phyloP scores from a whole-genome alignment of 1,140 invertebrate species.

The Neotoxoptera formosana region DNA sequence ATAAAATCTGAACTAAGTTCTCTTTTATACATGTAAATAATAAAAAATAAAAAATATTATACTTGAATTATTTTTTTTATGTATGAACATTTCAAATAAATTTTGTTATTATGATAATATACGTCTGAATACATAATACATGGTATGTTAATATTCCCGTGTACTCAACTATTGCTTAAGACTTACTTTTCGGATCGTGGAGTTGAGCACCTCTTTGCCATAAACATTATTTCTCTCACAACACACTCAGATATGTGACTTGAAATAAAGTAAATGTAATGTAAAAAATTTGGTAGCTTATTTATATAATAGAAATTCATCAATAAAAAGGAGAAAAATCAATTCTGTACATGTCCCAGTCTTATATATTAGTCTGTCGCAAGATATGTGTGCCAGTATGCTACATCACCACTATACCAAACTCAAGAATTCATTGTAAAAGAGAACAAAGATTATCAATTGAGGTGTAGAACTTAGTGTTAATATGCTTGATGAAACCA shows the following conservation, averaged over 20 bases:
- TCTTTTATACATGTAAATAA: slow-evolving; percentile 37
- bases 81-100: background rate
- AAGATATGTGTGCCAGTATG: too few relatives aligned
- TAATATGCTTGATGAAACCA: background rate
- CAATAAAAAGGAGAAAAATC: background rate
- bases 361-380: too few relatives aligned
- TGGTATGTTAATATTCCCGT: background rate
- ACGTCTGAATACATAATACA: background rate
- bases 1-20: slow-evolving; percentile 27
- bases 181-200: background rate
- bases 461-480: background rate
- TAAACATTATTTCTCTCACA: background rate
- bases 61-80: background rate
- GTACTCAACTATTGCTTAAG: background rate
- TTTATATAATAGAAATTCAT: background rate
- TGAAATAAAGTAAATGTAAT: too few relatives aligned
- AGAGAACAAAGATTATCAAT: background rate
- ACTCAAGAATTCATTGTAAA: too few relatives aligned
- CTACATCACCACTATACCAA: too few relatives aligned
- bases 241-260: background rate
- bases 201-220: background rate
- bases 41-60: slow-evolving; percentile 27
- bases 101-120: background rate
- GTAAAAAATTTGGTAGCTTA: background rate
- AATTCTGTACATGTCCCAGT: too few relatives aligned